These are phyloP conservation scores for Acromyrmex heyeri DNA, from an alignment of 1,140 invertebrate genomes.

Conservation along the genomic window DNA sequence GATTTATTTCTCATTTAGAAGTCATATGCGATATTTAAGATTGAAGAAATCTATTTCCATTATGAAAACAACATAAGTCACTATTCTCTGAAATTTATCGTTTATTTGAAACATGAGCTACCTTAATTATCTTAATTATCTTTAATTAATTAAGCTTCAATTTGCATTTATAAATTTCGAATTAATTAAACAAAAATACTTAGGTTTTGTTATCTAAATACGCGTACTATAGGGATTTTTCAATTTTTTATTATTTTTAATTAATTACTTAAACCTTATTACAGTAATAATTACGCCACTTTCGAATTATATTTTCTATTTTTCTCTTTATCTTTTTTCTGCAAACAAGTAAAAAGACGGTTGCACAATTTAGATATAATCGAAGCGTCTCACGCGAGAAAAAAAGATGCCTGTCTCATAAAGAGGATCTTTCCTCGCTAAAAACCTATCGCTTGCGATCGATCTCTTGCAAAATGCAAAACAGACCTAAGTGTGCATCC, in stretches of 20 bases:
- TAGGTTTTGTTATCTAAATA: neutral
- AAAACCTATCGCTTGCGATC: constrained; percentile 43
- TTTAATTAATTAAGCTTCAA: neutral
- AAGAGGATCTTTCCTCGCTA: constrained; percentile 34
- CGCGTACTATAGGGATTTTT: neutral
- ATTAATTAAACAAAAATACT: neutral
- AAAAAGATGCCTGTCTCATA: constrained; percentile 30
- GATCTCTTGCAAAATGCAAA: constrained; percentile 57
- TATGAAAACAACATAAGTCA: neutral
- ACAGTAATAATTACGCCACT: neutral
- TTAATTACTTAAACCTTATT: neutral
- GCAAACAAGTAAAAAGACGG: neutral
- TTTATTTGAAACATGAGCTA: neutral
- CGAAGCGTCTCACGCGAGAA: constrained; percentile 29
- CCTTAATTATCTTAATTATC: no score
- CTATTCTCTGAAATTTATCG: neutral
- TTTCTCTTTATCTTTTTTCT: neutral
- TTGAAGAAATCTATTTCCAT: neutral
- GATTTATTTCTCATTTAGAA: neutral
- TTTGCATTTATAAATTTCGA: neutral
- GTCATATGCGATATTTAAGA: neutral
- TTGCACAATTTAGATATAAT: constrained; percentile 57
- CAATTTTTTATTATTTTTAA: neutral
- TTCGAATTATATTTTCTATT: constrained; percentile 18
- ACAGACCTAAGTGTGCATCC: constrained; percentile 57